Percentiles rank a stretch among this genome's conserved stretches.
Conservation (phyloP, 1,140 invertebrate genomes). For the Dinothrombium tinctorium region DNA sequence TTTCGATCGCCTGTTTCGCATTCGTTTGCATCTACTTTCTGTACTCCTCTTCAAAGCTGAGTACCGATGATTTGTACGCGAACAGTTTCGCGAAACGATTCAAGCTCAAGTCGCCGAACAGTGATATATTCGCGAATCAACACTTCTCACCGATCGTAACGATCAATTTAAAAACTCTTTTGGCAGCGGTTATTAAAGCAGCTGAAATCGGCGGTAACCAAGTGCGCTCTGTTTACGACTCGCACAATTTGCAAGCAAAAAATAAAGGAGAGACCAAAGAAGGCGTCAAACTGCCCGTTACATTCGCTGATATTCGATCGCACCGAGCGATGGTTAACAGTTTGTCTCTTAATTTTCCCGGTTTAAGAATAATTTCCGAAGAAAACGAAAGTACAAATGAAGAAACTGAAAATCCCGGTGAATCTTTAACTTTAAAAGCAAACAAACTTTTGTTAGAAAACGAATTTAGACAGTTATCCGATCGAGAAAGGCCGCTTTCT, state of each 20-base stretch:
- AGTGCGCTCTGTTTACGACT: slow-evolving; percentile 35
- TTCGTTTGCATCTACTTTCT: not conserved
- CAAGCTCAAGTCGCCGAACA: not conserved
- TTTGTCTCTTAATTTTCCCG: slow-evolving; percentile 8
- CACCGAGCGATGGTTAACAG: slow-evolving; percentile 62
- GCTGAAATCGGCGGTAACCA: slow-evolving; percentile 50
- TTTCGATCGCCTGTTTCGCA: not conserved
- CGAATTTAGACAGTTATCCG: not conserved
- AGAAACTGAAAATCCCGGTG: slow-evolving; percentile 11
- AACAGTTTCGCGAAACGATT: not conserved
- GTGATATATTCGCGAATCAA: not conserved
- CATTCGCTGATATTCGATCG: slow-evolving; percentile 34
- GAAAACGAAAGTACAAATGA: slow-evolving; percentile 23
- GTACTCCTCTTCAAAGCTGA: not conserved
- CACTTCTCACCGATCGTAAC: not conserved
- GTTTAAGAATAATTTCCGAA: slow-evolving; percentile 20
- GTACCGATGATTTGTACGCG: not conserved
- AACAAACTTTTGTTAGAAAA: not conserved
- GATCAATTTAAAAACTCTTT: slow-evolving; percentile 41
- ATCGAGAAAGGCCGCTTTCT: not conserved
- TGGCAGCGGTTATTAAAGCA: slow-evolving; percentile 47
- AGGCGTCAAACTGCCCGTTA: slow-evolving; percentile 64
- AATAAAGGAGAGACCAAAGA: slow-evolving; percentile 34
- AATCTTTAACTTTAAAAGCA: not conserved
- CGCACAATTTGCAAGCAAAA: slow-evolving; percentile 31